Conservation (phyloP, 1,140 invertebrate genomes). For the Pygmarrhopalites habei region DNA sequence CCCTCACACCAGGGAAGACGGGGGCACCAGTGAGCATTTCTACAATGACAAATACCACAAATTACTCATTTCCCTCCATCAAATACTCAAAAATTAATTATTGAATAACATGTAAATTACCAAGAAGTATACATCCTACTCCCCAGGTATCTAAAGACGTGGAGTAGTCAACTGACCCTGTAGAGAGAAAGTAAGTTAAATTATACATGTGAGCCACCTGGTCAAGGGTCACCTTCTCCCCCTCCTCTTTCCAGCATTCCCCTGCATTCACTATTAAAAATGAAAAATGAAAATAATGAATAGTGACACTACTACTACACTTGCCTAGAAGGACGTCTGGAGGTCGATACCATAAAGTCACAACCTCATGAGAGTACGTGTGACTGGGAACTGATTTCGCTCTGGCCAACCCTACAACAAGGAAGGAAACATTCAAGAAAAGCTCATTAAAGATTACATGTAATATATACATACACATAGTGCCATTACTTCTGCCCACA, state of each 20-base stretch:
- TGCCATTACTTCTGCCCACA: background rate
- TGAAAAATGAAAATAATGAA: too few species aligned
- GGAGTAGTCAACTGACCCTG: slow-evolving; percentile 93
- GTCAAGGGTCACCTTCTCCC: too few species aligned
- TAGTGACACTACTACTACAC: too few species aligned
- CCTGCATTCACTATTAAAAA: too few species aligned
- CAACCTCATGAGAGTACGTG: slow-evolving; percentile 95
- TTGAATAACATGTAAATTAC: too few species aligned
- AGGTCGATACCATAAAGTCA: slow-evolving; percentile 87
- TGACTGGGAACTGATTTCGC: slow-evolving; percentile 95
- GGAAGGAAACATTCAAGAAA: slow-evolving; percentile 10
- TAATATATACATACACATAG: too few species aligned
- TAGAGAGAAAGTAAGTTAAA: too few species aligned
- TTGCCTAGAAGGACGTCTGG: slow-evolving; percentile 93
- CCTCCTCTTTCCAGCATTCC: too few species aligned
- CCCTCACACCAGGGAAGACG: slow-evolving; percentile 81
- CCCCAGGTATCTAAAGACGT: slow-evolving; percentile 95
- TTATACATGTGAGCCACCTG: too few species aligned
- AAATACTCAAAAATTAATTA: too few species aligned
- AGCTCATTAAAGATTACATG: background rate
- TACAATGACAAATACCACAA: too few species aligned
- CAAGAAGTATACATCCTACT: slow-evolving; percentile 95
- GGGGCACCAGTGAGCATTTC: slow-evolving; percentile 96
- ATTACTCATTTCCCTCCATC: too few species aligned
- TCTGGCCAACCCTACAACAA: slow-evolving; percentile 61